Evolutionary conservation across 2,113 vertebrate species (phyloP).

Genomic region (Bolborhynchus lineola): DNA sequence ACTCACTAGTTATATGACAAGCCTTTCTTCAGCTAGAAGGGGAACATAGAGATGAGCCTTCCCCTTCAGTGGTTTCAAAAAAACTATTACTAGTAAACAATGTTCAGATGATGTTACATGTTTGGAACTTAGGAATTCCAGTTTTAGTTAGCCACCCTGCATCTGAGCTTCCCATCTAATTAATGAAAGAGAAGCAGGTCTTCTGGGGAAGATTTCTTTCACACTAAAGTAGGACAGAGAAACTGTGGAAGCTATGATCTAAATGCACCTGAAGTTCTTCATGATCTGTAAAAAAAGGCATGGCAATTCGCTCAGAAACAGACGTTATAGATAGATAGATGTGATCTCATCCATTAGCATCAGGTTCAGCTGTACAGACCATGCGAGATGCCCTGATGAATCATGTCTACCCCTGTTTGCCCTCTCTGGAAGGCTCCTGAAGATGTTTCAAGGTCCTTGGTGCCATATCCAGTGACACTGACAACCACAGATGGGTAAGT

Average conservation of each 20-base stretch:
- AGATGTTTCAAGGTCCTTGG: not conserved
- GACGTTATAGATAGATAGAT: not conserved
- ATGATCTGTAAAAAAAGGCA: not conserved
- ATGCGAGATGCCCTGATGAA: not conserved
- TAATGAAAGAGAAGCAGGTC: not conserved
- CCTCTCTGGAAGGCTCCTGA: not conserved
- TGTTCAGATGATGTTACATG: accelerated
- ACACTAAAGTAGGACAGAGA: slow-evolving; percentile 7
- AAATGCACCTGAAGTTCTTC: slow-evolving; percentile 1
- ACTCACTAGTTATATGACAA: not conserved
- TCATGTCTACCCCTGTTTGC: accelerated
- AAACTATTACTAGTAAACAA: not conserved
- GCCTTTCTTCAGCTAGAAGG: not conserved
- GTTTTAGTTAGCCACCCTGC: not conserved
- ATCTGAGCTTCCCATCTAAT: not conserved
- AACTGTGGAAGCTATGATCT: slow-evolving; percentile 27
- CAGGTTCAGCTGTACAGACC: not conserved
- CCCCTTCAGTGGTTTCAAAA: not conserved
- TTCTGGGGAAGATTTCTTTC: slow-evolving; percentile 1
- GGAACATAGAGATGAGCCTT: not conserved
- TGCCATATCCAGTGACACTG: not conserved
- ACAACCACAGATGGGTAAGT: not conserved
- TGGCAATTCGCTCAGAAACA: not conserved
- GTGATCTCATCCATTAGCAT: not conserved
- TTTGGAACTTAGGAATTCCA: not conserved